phyloP scores from a whole-genome alignment of 2,888 invertebrate genomes.

The Pomacea canaliculata region DNA sequence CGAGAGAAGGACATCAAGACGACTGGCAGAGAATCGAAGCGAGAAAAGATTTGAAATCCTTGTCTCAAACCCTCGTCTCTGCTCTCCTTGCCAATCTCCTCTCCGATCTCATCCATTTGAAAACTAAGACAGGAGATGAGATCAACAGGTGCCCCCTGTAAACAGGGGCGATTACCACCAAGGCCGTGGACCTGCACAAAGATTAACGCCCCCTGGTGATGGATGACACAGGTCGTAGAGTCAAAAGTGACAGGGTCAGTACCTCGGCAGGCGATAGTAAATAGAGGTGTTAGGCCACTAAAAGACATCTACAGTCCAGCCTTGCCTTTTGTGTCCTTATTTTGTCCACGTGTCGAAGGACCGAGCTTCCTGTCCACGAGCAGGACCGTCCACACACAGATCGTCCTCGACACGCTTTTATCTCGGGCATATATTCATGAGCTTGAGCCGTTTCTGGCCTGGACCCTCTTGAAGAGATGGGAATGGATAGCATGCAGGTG shows the following conservation, averaged over 20 bases:
- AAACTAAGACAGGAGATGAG: conserved; percentile 8
- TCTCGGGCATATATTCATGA: too few relatives aligned
- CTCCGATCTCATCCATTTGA: conserved; percentile 3
- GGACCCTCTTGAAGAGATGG: too few relatives aligned
- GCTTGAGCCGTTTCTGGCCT: too few relatives aligned
- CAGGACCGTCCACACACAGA: neutral
- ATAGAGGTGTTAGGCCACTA: conserved; percentile 29
- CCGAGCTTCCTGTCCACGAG: neutral
- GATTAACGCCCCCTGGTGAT: conserved; percentile 27
- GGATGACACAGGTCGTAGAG: conserved; percentile 17
- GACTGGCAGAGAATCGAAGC: neutral
- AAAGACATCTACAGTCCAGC: conserved; percentile 10
- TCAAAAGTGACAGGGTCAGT: conserved; percentile 19
- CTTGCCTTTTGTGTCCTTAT: conserved; percentile 15
- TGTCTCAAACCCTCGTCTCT: neutral
- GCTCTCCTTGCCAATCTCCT: neutral
- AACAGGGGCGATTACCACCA: conserved; percentile 21
- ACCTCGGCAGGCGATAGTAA: conserved; percentile 28
- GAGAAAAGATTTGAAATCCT: conserved; percentile 2
- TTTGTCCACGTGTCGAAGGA: conserved; percentile 7
- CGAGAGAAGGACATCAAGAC: too few relatives aligned
- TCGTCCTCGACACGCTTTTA: too few relatives aligned
- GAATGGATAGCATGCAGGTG: too few relatives aligned
- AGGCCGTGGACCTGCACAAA: conserved; percentile 14
- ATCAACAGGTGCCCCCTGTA: conserved; percentile 9